A percentile compares a stretch with the other conserved stretches of the same genome.
phyloP scores from a whole-genome alignment of 2,888 invertebrate species.

The Agonopterix heracliana region DNA sequence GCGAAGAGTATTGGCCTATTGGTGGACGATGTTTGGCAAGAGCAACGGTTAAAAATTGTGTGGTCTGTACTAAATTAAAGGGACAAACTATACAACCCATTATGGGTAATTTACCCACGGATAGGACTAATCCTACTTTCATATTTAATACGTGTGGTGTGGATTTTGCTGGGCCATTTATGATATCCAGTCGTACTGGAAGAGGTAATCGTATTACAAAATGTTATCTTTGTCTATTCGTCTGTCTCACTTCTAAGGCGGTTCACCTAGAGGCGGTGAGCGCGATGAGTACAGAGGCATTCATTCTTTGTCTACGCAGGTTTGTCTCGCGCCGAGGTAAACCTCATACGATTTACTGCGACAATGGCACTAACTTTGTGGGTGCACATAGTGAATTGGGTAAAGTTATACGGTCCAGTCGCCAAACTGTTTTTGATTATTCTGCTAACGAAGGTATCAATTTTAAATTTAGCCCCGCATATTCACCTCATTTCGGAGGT shows the following conservation, averaged over 20 bases:
- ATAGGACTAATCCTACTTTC: constrained; percentile 15
- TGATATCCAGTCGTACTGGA: constrained; percentile 11
- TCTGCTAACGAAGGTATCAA: too few relatives aligned
- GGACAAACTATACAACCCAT: constrained; percentile 7
- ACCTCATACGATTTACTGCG: constrained; percentile 12
- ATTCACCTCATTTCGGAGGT: too few relatives aligned
- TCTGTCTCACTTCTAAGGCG: too few relatives aligned
- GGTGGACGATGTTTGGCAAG: constrained; percentile 13
- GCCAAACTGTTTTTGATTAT: too few relatives aligned
- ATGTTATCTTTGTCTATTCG: constrained; percentile 16
- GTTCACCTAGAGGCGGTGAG: constrained; percentile 13
- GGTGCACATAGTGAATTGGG: constrained; percentile 17
- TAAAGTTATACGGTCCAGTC: constrained; percentile 10
- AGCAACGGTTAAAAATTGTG: constrained; percentile 6
- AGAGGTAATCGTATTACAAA: constrained; percentile 12
- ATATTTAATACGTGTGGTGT: constrained; percentile 10
- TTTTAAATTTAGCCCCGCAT: too few relatives aligned
- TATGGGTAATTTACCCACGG: too few relatives aligned
- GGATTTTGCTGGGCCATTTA: constrained; percentile 16
- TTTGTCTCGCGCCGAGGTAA: constrained; percentile 17
- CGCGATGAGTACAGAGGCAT: constrained; percentile 12
- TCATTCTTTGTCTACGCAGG: constrained; percentile 10
- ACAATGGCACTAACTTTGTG: constrained; percentile 18
- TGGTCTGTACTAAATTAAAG: constrained; percentile 7
- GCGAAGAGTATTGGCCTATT: constrained; percentile 17